Evolutionary conservation across 2,797 vertebrate species (phyloP), one percentile per base, ranked within the genome.

Genomic region (Sibirionetta formosa): DNA sequence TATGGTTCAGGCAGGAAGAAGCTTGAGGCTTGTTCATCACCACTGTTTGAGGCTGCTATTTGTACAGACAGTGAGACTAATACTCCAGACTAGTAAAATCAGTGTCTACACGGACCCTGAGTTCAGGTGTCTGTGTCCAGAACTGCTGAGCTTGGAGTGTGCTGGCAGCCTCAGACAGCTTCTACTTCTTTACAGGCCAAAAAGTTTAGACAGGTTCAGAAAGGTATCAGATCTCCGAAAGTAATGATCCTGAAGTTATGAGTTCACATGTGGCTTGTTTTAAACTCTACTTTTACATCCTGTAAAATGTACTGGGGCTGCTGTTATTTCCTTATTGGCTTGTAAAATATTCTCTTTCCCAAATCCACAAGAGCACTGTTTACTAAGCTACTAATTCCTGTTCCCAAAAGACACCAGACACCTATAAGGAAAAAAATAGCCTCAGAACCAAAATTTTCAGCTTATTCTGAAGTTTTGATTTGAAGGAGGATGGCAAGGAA

Each of bases 311-410:
- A 33, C 33, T 63, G 51, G 80, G 58, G 35, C 60, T 88, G 51
- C 44, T 64, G 19, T 86, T 93, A 63, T n/a, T 86, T 79, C 38
- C 84, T 93, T 91, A 91, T 54, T 87, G 78, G 18, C 68, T 90
- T 87, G 29, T 92, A 82, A 94, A 97, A 77, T n/a, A 84, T 82
- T n/a, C 73, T 66, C 42, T 90, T 60, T 84, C 60, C 27, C 54
- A 90, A 93, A 89, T 53, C 31, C 60, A 13, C 40, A 64, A 44
- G 16, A 86, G 7, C 7, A 5, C 46, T 83, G 16, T 68, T 94
- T 79, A 44, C 50, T 76, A 70, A 90, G 35, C 16, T 90, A 44
- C 40, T 60, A 60, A 14, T 68, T 95, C 38, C 61, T 71, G 14
- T 75, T 90, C 66, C 38, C 56, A 36, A 85, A 85, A 84, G 61